Percentiles rank a stretch among this genome's conserved stretches.
phyloP scores from a whole-genome alignment of 2,797 vertebrate genomes.

The Pipistrellus pygmaeus region DNA sequence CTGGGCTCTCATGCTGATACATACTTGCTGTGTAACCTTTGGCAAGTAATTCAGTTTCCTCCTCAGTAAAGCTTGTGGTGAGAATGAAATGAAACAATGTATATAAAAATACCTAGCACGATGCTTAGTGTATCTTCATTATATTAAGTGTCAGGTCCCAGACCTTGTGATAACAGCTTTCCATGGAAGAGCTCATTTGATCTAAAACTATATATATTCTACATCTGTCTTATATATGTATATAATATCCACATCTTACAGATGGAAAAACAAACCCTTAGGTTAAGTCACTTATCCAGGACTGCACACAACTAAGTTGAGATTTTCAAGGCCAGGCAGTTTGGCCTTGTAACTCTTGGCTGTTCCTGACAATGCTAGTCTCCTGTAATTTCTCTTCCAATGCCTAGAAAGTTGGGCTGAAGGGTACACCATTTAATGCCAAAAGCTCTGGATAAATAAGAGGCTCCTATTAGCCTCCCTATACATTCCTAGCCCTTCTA shows the following conservation, averaged over 20 bases:
- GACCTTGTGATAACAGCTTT: conserved; percentile 15
- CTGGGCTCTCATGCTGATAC: conserved; percentile 35
- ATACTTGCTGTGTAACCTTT: conserved; percentile 57
- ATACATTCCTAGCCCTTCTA: conserved; percentile 5
- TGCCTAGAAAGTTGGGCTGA: conserved; percentile 12
- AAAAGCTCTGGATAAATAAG: conserved; percentile 23
- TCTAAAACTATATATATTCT: conserved; percentile 7
- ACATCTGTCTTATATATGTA: not conserved
- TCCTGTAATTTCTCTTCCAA: not conserved
- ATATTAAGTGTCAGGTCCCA: not conserved
- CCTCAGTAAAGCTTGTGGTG: not conserved
- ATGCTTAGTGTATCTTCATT: not conserved
- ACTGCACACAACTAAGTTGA: not conserved
- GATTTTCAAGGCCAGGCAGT: conserved; percentile 37
- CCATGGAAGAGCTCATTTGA: not conserved
- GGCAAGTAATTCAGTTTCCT: conserved; percentile 71
- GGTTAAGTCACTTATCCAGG: not conserved
- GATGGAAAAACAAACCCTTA: not conserved
- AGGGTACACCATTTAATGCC: not conserved
- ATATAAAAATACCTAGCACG: conserved; percentile 20
- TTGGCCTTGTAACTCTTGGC: conserved; percentile 37
- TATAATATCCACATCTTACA: conserved; percentile 41
- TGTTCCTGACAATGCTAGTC: not conserved
- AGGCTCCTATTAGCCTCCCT: not conserved
- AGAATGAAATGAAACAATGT: conserved; percentile 70